phyloP scores from a whole-genome alignment of 2,888 invertebrate species.

The Morinoia aosen region DNA sequence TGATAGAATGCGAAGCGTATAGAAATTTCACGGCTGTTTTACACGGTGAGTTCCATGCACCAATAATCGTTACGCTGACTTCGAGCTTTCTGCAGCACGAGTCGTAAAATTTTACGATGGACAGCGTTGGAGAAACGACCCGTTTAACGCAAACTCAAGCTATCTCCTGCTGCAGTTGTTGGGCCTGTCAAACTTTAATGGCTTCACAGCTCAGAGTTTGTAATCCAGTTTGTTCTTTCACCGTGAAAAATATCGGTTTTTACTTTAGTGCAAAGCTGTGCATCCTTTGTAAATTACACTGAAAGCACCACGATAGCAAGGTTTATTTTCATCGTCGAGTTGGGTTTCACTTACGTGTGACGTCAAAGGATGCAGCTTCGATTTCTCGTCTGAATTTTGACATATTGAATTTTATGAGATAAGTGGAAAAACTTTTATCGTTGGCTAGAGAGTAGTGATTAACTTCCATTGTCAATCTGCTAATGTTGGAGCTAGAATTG shows the following conservation, averaged over 20 bases:
- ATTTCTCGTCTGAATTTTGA: background rate
- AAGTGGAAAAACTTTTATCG: background rate
- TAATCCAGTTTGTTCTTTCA: background rate
- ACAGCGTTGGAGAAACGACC: background rate
- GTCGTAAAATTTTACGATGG: background rate
- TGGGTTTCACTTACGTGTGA: background rate
- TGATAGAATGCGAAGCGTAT: background rate
- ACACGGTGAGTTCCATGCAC: too few relatives aligned
- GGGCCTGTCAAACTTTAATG: background rate
- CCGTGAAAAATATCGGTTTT: background rate
- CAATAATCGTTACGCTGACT: background rate
- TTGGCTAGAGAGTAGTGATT: background rate
- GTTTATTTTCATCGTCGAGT: background rate
- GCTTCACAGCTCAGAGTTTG: background rate
- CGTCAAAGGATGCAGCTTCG: background rate
- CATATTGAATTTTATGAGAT: background rate
- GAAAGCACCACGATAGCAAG: background rate
- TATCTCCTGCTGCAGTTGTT: conserved; percentile 17
- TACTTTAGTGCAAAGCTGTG: background rate
- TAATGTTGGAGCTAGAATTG: too few relatives aligned
- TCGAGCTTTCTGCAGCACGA: background rate
- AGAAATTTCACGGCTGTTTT: background rate
- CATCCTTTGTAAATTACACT: background rate
- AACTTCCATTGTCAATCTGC: background rate
- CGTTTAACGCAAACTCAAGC: background rate